Base-by-base conservation (phyloP, 2,113 vertebrate species). In the Leptocoma aspasia region DNA sequence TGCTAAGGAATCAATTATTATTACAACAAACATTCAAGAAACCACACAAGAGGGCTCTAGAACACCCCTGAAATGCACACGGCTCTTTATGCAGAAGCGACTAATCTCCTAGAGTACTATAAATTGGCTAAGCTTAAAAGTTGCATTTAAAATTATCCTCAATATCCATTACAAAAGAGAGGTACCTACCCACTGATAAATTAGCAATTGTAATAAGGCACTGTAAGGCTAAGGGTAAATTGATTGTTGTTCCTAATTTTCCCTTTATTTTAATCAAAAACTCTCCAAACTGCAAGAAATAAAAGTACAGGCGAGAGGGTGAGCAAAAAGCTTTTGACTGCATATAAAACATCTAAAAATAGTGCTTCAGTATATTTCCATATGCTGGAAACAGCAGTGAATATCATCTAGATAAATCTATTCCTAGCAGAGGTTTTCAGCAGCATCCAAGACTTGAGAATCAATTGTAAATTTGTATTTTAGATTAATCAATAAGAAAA, bases 111-210 rank as follows among this genome's bases (percentile, higher is more conserved):
- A 80, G 79, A 96, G 89, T 81, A 47, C 82, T 95, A 88, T 65
- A 96, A 96, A 97, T 92, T 91, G 53, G 76, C 60, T 75, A 61
- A 94, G 83, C 59, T 95, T 96, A 84, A 84, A 85, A 91, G 95
- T 70, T 91, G 60, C 53, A 93, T 95, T 97, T 95, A 93, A 82
- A 89, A 95, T 90, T 94, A 96, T 59, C 82, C 89, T 82, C 88
- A 96, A 66, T 91, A 96, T 97, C 85, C 80, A 92, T 75, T 96
- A 95, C 76, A 97, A 93, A 96, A 95, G 95, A 95, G 96, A 96
- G 91, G 81, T n/a, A 10, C 70, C 93, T 95, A 92, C 89, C 70
- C 73, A 75, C 91, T 83, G 68, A 86, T 56, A 84, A 86, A 96
- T 77, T 87, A 87, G 84, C 85, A 94, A 94, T 91, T 93, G 70